Evolutionary conservation across 37 sponge, comb jelly and placozoan species (phyloP), one percentile per base, ranked within the genome.

Genomic region (Geodia barretti): DNA sequence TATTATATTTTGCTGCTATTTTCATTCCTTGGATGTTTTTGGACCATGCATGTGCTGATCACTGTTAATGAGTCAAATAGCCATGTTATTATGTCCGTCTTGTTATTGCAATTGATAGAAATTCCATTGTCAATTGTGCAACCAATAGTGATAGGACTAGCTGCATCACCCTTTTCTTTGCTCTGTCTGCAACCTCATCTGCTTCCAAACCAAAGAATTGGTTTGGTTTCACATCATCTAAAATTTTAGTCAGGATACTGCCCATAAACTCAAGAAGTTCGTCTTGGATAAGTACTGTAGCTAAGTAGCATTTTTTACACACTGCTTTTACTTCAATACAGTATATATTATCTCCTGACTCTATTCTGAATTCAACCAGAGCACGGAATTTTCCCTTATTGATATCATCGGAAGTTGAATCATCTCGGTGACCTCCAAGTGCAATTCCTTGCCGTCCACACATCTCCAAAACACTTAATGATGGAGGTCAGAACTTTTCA

Each of bases 371-470:
- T 39, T 61, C 62, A 60, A 86, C 33, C 20, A 85, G 62, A 32
- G 79, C 72, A 25, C 32, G 21, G 73, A 85, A 85, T 25, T 85
- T 80, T n/a, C 86, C 86, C 79, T 85, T 36, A 31, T 68, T 34
- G 25, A n/a, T 60, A n/a, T 58, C 38, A 29, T 62, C 54, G 14
- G 39, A 21, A 60, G 67, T 77, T 41, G 70, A 79, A 69, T 84
- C 78, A 68, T 84, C 86, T 17, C 70, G 59, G 68, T 79, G 78
- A 38, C 86, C 79, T 37, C 78, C 33, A 25, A 85, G 72, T 60
- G 86, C 86, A 24, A 85, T 67, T 25, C 86, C 79, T 40, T 85
- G 62, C 31, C 86, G 64, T 35, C 61, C 86, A 67, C 72, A 79
- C 19, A 79, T 54, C 30, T 85, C 86, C 32, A n/a, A 80, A 39